Percentiles rank a stretch among this genome's conserved stretches.
Conservation (phyloP, 2,113 vertebrate species). For the Xiphorhynchus elegans region DNA sequence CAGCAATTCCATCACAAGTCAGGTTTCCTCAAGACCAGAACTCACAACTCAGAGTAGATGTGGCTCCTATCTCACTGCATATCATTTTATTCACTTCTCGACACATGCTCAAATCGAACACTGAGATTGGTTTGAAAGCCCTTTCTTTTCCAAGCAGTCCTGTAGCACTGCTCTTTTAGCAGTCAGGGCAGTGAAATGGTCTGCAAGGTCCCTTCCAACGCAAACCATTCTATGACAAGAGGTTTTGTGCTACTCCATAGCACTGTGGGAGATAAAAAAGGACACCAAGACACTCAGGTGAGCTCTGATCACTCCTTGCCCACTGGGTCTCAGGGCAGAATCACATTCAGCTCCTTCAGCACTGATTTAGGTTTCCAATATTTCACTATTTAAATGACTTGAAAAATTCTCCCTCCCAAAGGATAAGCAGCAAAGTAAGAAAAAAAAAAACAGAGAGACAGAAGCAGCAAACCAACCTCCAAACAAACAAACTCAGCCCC, state of each 20-base stretch:
- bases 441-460: background rate
- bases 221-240: background rate
- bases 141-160: background rate
- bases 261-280: background rate
- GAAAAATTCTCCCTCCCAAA: background rate
- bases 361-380: background rate
- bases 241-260: background rate
- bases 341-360: background rate
- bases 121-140: background rate
- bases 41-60: background rate
- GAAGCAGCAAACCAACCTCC: background rate
- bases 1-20: background rate
- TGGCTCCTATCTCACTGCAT: background rate
- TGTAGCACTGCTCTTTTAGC: too few species aligned
- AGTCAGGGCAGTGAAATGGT: fast-evolving
- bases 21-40: background rate
- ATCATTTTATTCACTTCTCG: background rate
- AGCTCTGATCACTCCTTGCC: background rate
- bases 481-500: background rate
- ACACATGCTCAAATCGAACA: background rate
- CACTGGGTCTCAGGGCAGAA: background rate
- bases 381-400: background rate
- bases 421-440: background rate
- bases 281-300: background rate
- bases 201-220: background rate